A percentile compares a stretch with the other conserved stretches of the same genome.
These are phyloP conservation scores for Poeciliopsis presidionis DNA, from an alignment of 2,797 vertebrate genomes.

Conservation along the genomic window DNA sequence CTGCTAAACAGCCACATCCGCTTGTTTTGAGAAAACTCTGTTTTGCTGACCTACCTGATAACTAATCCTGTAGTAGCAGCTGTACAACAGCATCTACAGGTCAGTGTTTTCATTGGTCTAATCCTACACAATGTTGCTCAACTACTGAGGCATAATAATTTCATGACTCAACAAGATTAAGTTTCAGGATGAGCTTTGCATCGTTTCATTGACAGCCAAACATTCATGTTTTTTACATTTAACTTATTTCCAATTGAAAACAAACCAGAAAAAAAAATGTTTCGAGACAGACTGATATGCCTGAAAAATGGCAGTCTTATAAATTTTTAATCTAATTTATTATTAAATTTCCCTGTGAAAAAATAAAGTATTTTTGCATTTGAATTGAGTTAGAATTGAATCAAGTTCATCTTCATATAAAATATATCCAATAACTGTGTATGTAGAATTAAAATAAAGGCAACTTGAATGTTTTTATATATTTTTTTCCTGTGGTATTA, in stretches of 20 bases:
- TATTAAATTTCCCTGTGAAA: too few species aligned
- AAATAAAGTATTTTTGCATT: too few species aligned
- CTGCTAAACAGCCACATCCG: slow-evolving; percentile 10
- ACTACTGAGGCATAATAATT: slow-evolving; percentile 12
- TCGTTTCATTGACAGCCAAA: slow-evolving; percentile 2
- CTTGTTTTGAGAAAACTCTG: slow-evolving; percentile 6
- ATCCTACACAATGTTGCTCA: slow-evolving; percentile 31
- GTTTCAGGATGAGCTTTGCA: slow-evolving; percentile 25
- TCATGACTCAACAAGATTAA: slow-evolving; percentile 23
- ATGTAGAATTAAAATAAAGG: background rate
- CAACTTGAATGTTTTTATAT: background rate
- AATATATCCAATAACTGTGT: background rate
- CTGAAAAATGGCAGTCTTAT: background rate
- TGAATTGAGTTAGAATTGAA: too few species aligned
- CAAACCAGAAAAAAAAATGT: background rate
- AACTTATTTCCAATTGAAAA: slow-evolving; percentile 1
- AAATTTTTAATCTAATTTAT: too few species aligned
- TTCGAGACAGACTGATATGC: background rate
- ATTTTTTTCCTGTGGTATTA: slow-evolving; percentile 17
- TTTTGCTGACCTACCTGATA: slow-evolving; percentile 4
- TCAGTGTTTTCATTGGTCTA: background rate
- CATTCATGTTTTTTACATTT: slow-evolving; percentile 5
- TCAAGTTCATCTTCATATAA: background rate
- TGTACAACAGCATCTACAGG: background rate
- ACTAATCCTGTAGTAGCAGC: background rate